These are phyloP conservation scores for Beris chalybata DNA, from an alignment of 2,888 invertebrate genomes.

Conservation along the genomic window DNA sequence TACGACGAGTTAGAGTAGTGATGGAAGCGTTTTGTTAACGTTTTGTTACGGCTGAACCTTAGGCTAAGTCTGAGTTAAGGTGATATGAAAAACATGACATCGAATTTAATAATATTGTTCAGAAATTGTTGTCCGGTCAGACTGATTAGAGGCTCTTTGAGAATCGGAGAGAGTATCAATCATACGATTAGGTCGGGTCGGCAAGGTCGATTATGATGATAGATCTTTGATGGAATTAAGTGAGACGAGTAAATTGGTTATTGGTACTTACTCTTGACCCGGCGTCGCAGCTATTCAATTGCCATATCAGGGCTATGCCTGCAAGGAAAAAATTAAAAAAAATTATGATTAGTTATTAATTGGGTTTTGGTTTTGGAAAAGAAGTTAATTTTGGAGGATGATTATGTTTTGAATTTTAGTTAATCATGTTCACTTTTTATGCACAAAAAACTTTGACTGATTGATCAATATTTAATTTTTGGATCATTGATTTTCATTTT, in stretches of 20 bases:
- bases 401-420: neutral
- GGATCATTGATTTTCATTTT: too few species aligned
- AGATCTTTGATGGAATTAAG: neutral
- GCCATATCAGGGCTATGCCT: conserved; percentile 32
- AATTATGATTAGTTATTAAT: conserved; percentile 18
- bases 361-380: neutral
- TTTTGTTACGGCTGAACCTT: too few species aligned
- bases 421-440: neutral
- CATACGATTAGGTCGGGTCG: conserved; percentile 7
- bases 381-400: too few species aligned
- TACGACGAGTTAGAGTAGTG: too few species aligned
- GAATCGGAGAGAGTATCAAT: conserved; percentile 12
- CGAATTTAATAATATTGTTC: too few species aligned
- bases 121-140: too few species aligned
- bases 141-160: neutral
- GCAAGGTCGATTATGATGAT: conserved; percentile 23
- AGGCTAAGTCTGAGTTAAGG: too few species aligned
- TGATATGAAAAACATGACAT: too few species aligned
- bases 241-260: neutral
- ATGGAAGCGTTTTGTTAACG: too few species aligned
- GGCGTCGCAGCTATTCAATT: conserved; percentile 19
- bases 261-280: conserved; percentile 33
- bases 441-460: too few species aligned
- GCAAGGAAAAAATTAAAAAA: conserved; percentile 19
- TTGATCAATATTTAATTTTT: too few species aligned